Evolutionary conservation across 1,140 invertebrate genomes (phyloP).

Genomic region (Mizuhopecten yessoensis): DNA sequence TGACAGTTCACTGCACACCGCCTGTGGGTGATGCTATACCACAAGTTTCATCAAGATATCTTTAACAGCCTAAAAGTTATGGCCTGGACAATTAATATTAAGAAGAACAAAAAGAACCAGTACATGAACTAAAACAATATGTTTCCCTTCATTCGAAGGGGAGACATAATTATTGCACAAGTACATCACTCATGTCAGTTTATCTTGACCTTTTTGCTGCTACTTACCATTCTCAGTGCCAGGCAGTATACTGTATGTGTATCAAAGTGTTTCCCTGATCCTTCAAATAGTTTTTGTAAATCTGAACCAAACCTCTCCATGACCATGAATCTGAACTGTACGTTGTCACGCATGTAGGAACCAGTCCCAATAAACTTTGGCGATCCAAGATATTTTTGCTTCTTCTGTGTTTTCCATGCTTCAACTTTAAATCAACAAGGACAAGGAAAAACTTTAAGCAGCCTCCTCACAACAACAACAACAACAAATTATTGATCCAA

Average conservation of each 20-base stretch:
- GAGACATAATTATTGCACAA: no score
- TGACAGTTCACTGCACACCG: no score
- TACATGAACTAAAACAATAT: no score
- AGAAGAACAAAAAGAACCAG: no score
- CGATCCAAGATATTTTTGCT: constrained; percentile 91
- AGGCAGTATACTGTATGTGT: constrained; percentile 91
- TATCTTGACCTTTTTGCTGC: neutral
- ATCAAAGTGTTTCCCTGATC: constrained; percentile 87
- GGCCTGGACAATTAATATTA: no score
- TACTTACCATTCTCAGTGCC: constrained; percentile 92
- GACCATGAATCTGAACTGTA: constrained; percentile 94
- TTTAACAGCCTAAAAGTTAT: no score
- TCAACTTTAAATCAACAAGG: constrained; percentile 88
- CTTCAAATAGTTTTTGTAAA: constrained; percentile 91
- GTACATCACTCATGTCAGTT: no score
- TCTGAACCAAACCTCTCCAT: constrained; percentile 95
- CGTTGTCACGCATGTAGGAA: constrained; percentile 87
- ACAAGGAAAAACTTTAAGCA: constrained; percentile 40
- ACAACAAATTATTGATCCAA: no score
- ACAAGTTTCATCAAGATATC: no score
- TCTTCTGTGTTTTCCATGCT: constrained; percentile 88
- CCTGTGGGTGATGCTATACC: no score
- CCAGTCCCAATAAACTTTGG: constrained; percentile 94
- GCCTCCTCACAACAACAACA: no score
- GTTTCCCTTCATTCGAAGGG: no score